Evolutionary conservation across 2,888 invertebrate species (phyloP), one percentile per base, ranked within the genome.

Genomic region (Plagodis dolabraria): DNA sequence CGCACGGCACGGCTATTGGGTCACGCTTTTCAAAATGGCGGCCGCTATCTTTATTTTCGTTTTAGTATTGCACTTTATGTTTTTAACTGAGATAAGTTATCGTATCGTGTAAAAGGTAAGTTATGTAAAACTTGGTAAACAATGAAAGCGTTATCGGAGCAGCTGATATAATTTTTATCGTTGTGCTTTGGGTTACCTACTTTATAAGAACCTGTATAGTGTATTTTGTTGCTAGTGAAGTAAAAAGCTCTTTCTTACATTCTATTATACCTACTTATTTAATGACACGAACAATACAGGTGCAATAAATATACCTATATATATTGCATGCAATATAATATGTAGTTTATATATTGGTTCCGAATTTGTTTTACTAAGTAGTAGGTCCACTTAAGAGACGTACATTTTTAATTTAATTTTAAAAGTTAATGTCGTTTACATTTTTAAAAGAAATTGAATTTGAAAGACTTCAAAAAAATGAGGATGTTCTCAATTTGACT

Each of bases 11-110:
- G 79, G 76, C 80, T 75, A 90, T 91, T 90, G 91, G 91, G 90
- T 83, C 83, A 86, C 82, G 85, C 71, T 83, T 84, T 86, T 82
- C 84, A 88, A 89, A 80, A 89, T 89, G 91, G 89, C 85, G 76
- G 80, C 67, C 65, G 74, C 86, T 86, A 87, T 88, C 84, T 82
- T 55, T 69, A 75, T 77, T 79, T 75, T 76, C 78, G 85, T 86
- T 69, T 83, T 79, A 83, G 75, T 85, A 73, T 76, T 78, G 75
- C 77, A 74, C 82, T 77, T 85, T 80, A 78, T 80, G 80, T 82
- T 82, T 22, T 79, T 77, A 73, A 84, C 80, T 69, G 56, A 80
- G 85, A 86, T 87, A 86, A 77, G 75, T 70, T 82, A 81, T 83
- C 79, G 75, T 82, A 81, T 83, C 79, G 75, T 57, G 67, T 71